These are phyloP conservation scores for Pocillopora verrucosa DNA, from an alignment of 64 coral and sea anemone genomes.

Conservation along the genomic window DNA sequence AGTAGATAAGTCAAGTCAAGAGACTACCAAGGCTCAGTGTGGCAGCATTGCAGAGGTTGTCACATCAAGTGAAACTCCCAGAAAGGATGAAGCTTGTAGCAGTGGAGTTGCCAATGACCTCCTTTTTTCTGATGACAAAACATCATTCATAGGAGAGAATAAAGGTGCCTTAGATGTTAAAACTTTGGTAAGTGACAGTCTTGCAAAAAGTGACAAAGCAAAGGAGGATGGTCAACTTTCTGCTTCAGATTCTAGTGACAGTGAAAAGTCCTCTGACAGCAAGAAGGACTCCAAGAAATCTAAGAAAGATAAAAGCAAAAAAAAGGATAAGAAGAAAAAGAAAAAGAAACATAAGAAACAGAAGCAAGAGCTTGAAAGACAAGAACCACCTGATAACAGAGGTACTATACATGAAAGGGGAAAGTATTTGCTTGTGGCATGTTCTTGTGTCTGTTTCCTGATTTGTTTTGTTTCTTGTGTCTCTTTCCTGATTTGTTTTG, in stretches of 20 bases:
- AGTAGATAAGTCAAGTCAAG: background rate
- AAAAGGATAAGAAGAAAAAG: conserved; percentile 45
- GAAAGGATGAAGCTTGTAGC: background rate
- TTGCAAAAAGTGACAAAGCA: background rate
- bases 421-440: too few relatives aligned
- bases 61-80: background rate
- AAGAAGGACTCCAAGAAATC: conserved; percentile 11
- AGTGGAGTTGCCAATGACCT: background rate
- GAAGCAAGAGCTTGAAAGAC: background rate
- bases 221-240: conserved; percentile 42
- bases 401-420: background rate
- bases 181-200: background rate
- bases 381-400: background rate
- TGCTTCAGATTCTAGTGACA: conserved; percentile 36
- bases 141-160: background rate
- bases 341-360: conserved; percentile 28
- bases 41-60: background rate
- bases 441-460: too few relatives aligned
- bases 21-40: background rate
- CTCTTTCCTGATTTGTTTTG: too few relatives aligned
- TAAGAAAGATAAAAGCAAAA: conserved; percentile 19
- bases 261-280: conserved; percentile 3
- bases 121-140: background rate
- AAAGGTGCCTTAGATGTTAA: background rate
- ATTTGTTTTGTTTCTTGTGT: too few relatives aligned